These are phyloP conservation scores for Coenobita brevimanus DNA, from an alignment of 1,140 invertebrate species.

Conservation along the genomic window DNA sequence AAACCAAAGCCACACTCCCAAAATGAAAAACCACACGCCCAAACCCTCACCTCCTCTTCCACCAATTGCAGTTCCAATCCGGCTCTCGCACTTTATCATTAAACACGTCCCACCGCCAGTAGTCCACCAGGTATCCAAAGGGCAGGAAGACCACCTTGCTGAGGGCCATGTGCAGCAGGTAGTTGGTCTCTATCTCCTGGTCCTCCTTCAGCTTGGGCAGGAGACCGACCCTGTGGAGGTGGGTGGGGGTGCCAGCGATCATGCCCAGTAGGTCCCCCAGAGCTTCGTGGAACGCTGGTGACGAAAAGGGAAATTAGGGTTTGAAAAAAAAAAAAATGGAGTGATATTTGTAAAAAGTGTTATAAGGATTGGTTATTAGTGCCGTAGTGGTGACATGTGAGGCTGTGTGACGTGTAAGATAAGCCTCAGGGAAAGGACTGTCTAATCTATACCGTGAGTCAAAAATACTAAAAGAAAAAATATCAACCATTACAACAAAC, in stretches of 20 bases:
- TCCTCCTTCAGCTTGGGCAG: slow-evolving; percentile 78
- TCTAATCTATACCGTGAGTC: too few relatives aligned
- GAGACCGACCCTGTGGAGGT: slow-evolving; percentile 86
- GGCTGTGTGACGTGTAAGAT: background rate
- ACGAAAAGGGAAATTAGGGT: background rate
- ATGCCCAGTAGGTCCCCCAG: slow-evolving; percentile 92
- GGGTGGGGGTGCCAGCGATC: slow-evolving; percentile 86
- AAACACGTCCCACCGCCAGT: slow-evolving; percentile 91
- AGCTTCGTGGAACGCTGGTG: slow-evolving; percentile 91
- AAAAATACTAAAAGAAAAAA: slow-evolving; percentile 2
- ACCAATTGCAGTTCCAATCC: slow-evolving; percentile 92
- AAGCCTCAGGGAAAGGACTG: too few relatives aligned
- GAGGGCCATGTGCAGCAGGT: slow-evolving; percentile 88
- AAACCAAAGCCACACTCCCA: too few relatives aligned
- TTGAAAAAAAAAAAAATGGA: background rate
- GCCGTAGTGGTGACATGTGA: too few relatives aligned
- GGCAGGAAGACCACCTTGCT: slow-evolving; percentile 92
- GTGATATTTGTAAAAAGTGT: too few relatives aligned
- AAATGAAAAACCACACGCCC: background rate
- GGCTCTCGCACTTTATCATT: slow-evolving; percentile 82
- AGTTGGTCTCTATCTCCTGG: slow-evolving; percentile 83
- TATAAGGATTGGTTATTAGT: too few relatives aligned
- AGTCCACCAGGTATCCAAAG: slow-evolving; percentile 87
- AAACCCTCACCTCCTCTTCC: slow-evolving; percentile 82
- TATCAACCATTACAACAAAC: background rate